Percentiles rank a stretch among this genome's conserved stretches.
Evolutionary conservation across 2,113 vertebrate genomes (phyloP).

Genomic region (Phylloscopus trochiloides): DNA sequence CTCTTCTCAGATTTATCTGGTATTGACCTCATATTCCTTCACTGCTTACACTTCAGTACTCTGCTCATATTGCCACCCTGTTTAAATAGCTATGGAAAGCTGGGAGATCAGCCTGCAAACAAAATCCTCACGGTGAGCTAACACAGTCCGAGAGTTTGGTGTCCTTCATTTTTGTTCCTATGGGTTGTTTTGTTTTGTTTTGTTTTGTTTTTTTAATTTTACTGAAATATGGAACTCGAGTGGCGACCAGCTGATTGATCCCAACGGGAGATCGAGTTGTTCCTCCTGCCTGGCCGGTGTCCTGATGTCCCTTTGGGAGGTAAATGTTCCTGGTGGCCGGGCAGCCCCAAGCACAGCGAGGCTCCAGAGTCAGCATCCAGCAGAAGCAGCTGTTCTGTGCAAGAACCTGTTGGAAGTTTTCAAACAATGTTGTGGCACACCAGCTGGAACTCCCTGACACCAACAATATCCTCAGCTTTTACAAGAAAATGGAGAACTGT

Average conservation of each 20-base stretch:
- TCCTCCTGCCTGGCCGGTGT: background rate
- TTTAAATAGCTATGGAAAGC: background rate
- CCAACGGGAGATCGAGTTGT: fast-evolving
- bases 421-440: background rate
- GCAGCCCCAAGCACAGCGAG: fast-evolving
- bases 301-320: background rate
- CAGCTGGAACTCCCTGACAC: background rate
- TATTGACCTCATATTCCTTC: background rate
- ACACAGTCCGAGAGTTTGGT: fast-evolving
- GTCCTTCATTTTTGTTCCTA: background rate
- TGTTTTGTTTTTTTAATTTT: background rate
- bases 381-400: background rate
- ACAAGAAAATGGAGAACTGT: background rate
- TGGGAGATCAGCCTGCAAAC: background rate
- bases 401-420: fast-evolving
- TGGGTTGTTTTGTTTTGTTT: no score
- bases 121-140: background rate
- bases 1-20: background rate
- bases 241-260: background rate
- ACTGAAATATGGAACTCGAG: constrained; percentile 47
- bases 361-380: background rate
- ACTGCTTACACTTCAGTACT: background rate
- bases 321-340: fast-evolving
- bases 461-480: background rate
- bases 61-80: background rate